Base-by-base conservation (phyloP, 2,888 invertebrate genomes). In the Thelaira solivaga region DNA sequence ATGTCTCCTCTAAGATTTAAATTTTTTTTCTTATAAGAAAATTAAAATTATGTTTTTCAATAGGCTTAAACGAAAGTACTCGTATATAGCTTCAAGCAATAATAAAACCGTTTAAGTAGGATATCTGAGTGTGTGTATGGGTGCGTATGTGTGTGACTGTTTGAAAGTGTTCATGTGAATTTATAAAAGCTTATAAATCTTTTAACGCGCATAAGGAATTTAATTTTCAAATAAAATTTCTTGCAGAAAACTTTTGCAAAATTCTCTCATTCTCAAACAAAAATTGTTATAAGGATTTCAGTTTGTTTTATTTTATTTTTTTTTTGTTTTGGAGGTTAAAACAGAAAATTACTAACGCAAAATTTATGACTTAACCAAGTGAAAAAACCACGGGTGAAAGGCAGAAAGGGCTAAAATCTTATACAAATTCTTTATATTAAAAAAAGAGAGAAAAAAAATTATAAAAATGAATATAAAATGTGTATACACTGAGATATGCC, bases 301-400 rank as follows among this genome's bases (percentile, higher is more conserved):
- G 13, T 29, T 34, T n/a, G 39, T 22, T 47, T 16, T 4, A n/a
- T 26, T 59, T 59, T 43, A 26, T 45, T 8, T 43, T 31, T 26
- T 45, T 26, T 10, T 53, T 59, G 67, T 55, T 78, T 74, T 59
- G 26, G 74, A 74, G 69, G 69, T 78, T 78, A 74, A 59, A 69
- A 65, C 24, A 74, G 74, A 74, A 78, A 78, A 78, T 78, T 78
- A 71, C 74, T 74, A 62, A 78, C 74, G 69, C 65, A 74, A 78
- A 78, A 78, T 78, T 78, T 78, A 78, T 78, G 78, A 78, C 69
- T 78, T 69, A 74, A 71, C 78, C 78, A 74, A 65, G 74, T 74
- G 65, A 72, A 78, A 78, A 78, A 69, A 51, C 77, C 64, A 49
- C 57, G 43, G 18, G 24, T 57, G 72, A 47, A 62, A 34, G 49